Conservation (phyloP, 92 coral and sea anemone species). For the Paragorgia papillata region DNA sequence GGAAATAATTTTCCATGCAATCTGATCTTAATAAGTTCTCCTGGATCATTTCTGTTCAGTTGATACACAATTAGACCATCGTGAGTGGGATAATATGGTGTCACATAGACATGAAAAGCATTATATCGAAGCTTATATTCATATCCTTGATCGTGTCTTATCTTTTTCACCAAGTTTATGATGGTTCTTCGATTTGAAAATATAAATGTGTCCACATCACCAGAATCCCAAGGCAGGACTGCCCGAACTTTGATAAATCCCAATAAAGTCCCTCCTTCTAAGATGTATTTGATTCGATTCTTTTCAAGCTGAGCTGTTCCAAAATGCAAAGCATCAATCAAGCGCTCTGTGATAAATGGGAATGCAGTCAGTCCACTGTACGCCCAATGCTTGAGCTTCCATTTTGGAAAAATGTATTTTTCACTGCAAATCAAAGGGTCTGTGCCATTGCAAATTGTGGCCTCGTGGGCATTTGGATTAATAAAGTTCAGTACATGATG, state of each 20-base stretch:
- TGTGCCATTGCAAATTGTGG: conserved; percentile 28
- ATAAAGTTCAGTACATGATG: conserved; percentile 31
- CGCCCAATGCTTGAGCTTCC: conserved; percentile 41
- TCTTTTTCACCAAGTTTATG: conserved; percentile 33
- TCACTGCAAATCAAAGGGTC: conserved; percentile 40
- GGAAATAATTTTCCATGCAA: conserved; percentile 34
- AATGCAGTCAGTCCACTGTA: conserved; percentile 42
- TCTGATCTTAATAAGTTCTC: conserved; percentile 9
- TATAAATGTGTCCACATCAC: conserved; percentile 39
- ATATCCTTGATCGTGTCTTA: conserved; percentile 6
- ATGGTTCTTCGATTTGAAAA: conserved; percentile 19
- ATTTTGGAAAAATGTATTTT: conserved; percentile 36
- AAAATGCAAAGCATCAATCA: conserved; percentile 27
- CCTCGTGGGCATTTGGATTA: background rate
- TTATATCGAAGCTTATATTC: conserved; percentile 34
- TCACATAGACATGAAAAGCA: conserved; percentile 42
- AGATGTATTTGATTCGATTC: background rate
- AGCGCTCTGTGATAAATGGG: conserved; percentile 28
- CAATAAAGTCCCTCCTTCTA: conserved; percentile 37
- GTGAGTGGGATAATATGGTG: conserved; percentile 32
- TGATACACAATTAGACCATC: conserved; percentile 40
- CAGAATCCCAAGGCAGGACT: conserved; percentile 36
- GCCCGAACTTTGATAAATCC: conserved; percentile 30
- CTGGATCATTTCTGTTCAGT: conserved; percentile 18
- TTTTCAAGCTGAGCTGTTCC: conserved; percentile 31